Conservation (phyloP, 2,888 invertebrate species). For the Linnaemya tessellans region DNA sequence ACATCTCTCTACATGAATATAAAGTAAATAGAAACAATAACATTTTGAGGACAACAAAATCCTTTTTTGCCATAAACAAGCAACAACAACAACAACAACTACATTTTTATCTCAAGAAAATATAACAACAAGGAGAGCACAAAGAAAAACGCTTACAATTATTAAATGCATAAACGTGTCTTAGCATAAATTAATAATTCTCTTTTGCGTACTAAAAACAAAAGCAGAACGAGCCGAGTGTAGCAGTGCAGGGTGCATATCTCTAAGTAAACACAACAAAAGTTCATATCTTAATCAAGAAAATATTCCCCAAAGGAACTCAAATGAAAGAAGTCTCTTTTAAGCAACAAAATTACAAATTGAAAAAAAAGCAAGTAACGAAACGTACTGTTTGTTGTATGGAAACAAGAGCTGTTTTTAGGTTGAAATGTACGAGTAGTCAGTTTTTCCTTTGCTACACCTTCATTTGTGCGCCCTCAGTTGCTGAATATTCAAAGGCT, state of each 20-base stretch:
- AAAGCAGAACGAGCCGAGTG: neutral
- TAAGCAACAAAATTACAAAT: conserved; percentile 1
- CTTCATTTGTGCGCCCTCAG: neutral
- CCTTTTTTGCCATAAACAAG: conserved; percentile 30
- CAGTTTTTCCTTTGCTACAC: neutral
- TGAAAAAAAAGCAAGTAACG: neutral
- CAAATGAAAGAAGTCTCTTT: conserved; percentile 28
- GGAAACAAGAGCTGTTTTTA: neutral
- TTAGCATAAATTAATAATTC: conserved; percentile 67
- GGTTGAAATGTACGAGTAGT: conserved; percentile 1
- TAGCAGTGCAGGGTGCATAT: neutral
- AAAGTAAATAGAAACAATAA: conserved; percentile 49
- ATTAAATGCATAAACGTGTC: conserved; percentile 61
- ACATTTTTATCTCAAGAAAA: conserved; percentile 32
- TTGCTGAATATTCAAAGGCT: conserved; percentile 28
- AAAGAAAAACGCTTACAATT: conserved; percentile 49
- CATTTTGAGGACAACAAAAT: conserved; percentile 38
- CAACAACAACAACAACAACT: conserved; percentile 22
- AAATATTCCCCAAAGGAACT: conserved; percentile 33
- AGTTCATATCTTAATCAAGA: conserved; percentile 60
- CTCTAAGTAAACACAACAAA: conserved; percentile 47
- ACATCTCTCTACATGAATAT: conserved; percentile 18
- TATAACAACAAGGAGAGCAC: conserved; percentile 2
- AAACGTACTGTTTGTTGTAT: conserved; percentile 7
- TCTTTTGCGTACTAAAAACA: conserved; percentile 31